Base-by-base conservation (phyloP, 35 echinoderm and acorn worm species). In the Apostichopus californicus region DNA sequence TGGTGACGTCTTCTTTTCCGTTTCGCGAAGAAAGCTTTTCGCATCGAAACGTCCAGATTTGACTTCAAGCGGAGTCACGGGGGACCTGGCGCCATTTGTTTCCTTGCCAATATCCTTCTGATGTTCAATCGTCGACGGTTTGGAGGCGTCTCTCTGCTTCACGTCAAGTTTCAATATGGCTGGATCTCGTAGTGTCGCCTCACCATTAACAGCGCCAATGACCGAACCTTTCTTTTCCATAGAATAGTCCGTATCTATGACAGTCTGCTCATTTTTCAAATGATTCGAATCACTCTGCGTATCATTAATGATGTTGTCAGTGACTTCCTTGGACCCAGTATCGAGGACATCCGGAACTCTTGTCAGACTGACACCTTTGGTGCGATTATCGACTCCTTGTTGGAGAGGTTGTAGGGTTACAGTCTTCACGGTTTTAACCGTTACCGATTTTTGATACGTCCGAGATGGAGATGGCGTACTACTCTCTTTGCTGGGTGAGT, bases 1-100 rank as follows among this genome's bases (percentile, higher is more conserved):
- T 64, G 87, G 86, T n/a, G 92, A 26, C 13, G 93, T 77, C 90
- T 95, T 98, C 58, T 90, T 95, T 3, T 98, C 96, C 14, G 96
- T 98, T 78, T 95, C 92, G 22, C 96, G 94, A 25, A 98, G 94
- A 70, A 95, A 73, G 9, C 96, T 92, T 87, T 88, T 90, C 0
- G 86, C 96, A 78, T 93, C 94, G 57, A 98, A 98, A 15, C 94
- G 92, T n/a, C 96, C 96, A 24, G 93, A 89, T 80, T 84, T 91
- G 18, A 94, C 93, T 9, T 91, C 89, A 1, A 94, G 54, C 0
- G 93, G 79, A 0, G 88, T 79, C 15, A 77, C 89, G 13, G 71
- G 89, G 3, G 86, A 89, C 34, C 72, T 89, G 7, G 86, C 25
- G 9, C 86, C 64, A 17, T 28, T 89, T 10, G 71, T 89, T 17